Evolutionary conservation across 2,797 vertebrate genomes (phyloP), one percentile per base, ranked within the genome.

Genomic region (Chelon labrosus): DNA sequence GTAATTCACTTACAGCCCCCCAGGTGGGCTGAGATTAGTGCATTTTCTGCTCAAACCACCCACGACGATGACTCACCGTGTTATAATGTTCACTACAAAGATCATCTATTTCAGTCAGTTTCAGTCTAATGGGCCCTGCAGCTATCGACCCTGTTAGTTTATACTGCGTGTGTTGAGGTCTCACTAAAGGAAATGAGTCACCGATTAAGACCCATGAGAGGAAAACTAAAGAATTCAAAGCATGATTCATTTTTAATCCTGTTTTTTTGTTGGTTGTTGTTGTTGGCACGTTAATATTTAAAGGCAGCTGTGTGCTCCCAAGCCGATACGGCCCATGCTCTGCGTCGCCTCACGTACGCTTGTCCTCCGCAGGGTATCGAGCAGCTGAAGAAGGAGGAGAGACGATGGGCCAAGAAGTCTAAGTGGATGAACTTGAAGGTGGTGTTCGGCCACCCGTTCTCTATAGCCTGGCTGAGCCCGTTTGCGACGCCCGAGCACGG

Each of bases 351-450:
- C 41, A 41, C 17, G 13, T 57, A 2, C 20, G 11, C n/a, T 54
- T 5, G 0, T 20, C 2, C 60, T 42, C 17, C 25, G 79, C 96
- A 99, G 98, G 98, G 97, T 62, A 99, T 99, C 88, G 98, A 99
- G 88, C 98, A 99, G 93, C 96, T 99, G 88, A 99, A 99, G 94
- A 99, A 99, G 93, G 98, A 99, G 94, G 98, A 99, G 96, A 94
- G 96, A 90, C 95, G 93, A 94, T 99, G 98, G 98, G 95, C 95
- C 85, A 99, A 99, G 94, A 97, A 92, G 94, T 97, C 98, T 74
- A 97, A 96, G 87, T 99, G 98, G 98, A 97, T 99, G 98, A 99
- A 98, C 89, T 87, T 99, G 97, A 99, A 97, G 94, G 95, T 97
- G 87, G 98, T 99, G 83, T 99, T 99, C 55, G 98, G 98, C 72